A percentile compares a stretch with the other conserved stretches of the same genome.
These are phyloP conservation scores for Heliconius hewitsoni DNA, from an alignment of 1,140 invertebrate species.

Conservation along the genomic window DNA sequence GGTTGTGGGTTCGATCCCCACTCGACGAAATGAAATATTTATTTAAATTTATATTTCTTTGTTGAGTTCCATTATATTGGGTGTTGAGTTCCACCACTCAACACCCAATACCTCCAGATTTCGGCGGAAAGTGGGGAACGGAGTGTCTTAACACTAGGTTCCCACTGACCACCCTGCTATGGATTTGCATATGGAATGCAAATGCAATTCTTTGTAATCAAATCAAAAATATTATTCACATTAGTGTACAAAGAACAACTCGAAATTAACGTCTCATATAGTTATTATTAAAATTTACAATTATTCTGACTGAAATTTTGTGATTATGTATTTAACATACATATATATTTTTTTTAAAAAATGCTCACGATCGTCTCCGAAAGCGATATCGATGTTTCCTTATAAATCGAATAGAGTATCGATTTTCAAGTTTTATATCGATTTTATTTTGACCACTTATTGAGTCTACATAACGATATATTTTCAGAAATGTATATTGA, in stretches of 20 bases:
- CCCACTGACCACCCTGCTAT: no score
- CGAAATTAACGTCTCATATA: not conserved
- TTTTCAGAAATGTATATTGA: not conserved
- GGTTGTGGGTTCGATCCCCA: no score
- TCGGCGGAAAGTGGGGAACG: no score
- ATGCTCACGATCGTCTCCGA: not conserved
- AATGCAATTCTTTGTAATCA: no score
- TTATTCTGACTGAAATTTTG: slow-evolving; percentile 1
- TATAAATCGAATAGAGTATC: not conserved
- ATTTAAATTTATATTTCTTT: no score
- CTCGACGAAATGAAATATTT: no score
- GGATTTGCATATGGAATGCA: no score
- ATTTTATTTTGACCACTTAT: not conserved
- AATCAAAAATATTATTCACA: no score
- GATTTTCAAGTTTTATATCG: not conserved
- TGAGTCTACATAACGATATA: not conserved
- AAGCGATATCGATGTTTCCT: not conserved
- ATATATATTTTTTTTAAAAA: not conserved
- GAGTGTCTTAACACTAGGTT: no score
- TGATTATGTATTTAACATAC: not conserved
- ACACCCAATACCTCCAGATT: no score
- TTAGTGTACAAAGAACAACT: not conserved
- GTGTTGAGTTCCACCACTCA: no score
- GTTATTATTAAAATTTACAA: not conserved
- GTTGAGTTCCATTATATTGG: no score